Base-by-base conservation (phyloP, 30 jellyfish, hydroid and myxozoan genomes). In the Euphysa ruthae region DNA sequence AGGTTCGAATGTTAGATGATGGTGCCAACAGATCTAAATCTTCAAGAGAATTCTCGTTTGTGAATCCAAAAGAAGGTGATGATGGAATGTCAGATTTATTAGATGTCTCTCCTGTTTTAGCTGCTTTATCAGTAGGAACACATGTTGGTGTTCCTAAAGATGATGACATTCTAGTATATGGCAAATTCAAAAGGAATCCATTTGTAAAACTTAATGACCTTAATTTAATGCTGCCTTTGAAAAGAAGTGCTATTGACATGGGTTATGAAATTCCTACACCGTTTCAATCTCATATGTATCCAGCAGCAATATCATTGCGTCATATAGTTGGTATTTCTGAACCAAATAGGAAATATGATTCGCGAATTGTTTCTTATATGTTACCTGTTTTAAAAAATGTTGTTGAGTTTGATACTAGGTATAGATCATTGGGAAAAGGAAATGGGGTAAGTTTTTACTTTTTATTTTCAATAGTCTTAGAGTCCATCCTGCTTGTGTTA, bases 221-320 rank as follows among this genome's bases (percentile, higher is more conserved):
- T 31, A 32, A 66, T 4, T 49, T 82, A 14, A 90, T 90, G 4
- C 28, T 54, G 10, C 73, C 57, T 15, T 23, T 82, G 75, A 58
- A 51, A 49, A 38, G 12, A n/a, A 18, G 68, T 6, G 23, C 74
- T 30, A 66, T 63, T 5, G 60, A 58, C 27, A 26, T 43, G 20
- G 50, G 70, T 19, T 46, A 75, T 58, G 68, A 69, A 6, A 31
- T 43, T 22, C 92, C 96, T 22, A 50, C 81, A 25, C 85, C 78
- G 16, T 38, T 85, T 38, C 96, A 85, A 46, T 43, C 86, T 0
- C 88, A 85, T 60, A 61, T 49, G 50, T 85, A 87, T 92, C 96
- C 96, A 2, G 88, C 94, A 7, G 38, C 72, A 2, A 23, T 78
- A 61, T 71, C 95, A 46, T 66, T 72, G n/a, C 62, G 91, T 33